Percentiles rank a stretch among this genome's conserved stretches.
phyloP scores from a whole-genome alignment of 1,140 invertebrate genomes.

The Daktulosphaira vitifoliae region DNA sequence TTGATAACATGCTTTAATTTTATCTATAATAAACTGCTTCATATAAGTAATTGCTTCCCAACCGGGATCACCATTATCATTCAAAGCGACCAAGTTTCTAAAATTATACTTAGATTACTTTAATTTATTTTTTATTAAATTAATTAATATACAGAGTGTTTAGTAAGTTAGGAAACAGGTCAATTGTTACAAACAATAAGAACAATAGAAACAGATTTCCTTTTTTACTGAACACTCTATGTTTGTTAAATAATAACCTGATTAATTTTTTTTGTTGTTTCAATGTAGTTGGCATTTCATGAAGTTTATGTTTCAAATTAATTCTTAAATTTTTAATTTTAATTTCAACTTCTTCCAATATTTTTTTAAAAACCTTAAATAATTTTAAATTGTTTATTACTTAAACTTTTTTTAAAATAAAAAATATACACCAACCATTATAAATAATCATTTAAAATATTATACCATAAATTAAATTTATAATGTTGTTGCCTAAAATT shows the following conservation, averaged over 20 bases:
- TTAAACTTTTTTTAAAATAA: not conserved
- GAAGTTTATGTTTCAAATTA: constrained; percentile 70
- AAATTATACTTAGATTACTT: constrained; percentile 11
- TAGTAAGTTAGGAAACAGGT: too few species aligned
- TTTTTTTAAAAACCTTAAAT: constrained; percentile 66
- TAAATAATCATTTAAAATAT: not conserved
- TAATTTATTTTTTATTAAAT: too few species aligned
- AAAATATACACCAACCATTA: not conserved
- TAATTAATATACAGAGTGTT: too few species aligned
- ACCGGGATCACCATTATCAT: constrained; percentile 71
- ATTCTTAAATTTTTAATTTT: constrained; percentile 73
- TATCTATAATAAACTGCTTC: constrained; percentile 61
- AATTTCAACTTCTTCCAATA: constrained; percentile 81
- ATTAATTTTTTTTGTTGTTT: constrained; percentile 92
- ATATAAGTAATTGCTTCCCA: constrained; percentile 84
- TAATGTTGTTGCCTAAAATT: not conserved
- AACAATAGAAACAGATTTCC: too few species aligned
- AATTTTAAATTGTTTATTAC: constrained; percentile 31
- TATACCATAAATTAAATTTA: not conserved
- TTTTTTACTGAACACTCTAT: too few species aligned
- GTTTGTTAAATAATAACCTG: constrained; percentile 54
- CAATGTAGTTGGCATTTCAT: constrained; percentile 77
- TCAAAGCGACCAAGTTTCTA: constrained; percentile 53
- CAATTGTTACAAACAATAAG: too few species aligned
- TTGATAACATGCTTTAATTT: constrained; percentile 53